phyloP scores from a whole-genome alignment of 2,797 vertebrate genomes.

The Bradypodion pumilum region DNA sequence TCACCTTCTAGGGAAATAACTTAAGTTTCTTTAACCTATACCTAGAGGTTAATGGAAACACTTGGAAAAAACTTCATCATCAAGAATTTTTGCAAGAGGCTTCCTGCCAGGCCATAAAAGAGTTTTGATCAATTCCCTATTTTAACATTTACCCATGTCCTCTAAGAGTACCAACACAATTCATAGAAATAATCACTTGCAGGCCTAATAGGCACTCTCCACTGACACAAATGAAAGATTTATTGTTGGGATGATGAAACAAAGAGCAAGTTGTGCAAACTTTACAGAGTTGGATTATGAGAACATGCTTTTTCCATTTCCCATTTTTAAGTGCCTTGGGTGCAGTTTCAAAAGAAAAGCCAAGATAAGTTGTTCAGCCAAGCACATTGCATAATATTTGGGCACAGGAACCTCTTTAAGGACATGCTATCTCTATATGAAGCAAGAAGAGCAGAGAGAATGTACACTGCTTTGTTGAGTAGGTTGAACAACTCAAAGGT shows the following conservation, averaged over 20 bases:
- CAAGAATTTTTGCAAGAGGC: conserved; percentile 66
- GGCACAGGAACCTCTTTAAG: conserved; percentile 58
- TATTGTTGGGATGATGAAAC: conserved; percentile 77
- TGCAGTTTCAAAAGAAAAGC: conserved; percentile 65
- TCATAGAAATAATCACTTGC: conserved; percentile 77
- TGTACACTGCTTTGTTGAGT: conserved; percentile 40
- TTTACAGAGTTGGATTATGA: conserved; percentile 73
- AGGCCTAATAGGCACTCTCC: conserved; percentile 73
- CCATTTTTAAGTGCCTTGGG: conserved; percentile 73
- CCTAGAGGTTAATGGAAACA: conserved; percentile 65
- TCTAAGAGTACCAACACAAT: conserved; percentile 64
- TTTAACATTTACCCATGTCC: conserved; percentile 70
- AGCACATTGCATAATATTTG: conserved; percentile 57
- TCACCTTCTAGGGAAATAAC: conserved; percentile 47
- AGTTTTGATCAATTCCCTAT: conserved; percentile 64
- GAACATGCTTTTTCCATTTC: conserved; percentile 76
- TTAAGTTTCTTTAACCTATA: conserved; percentile 36
- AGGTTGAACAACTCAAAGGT: conserved; percentile 48
- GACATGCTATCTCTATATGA: conserved; percentile 55
- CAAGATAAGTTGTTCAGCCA: conserved; percentile 64
- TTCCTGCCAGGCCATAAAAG: conserved; percentile 64
- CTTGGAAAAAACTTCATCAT: conserved; percentile 66
- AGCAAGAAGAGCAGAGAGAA: conserved; percentile 45
- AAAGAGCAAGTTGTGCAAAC: conserved; percentile 80
- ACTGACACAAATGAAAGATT: conserved; percentile 77